phyloP scores from a whole-genome alignment of 1,140 invertebrate species.

The Ceratina australensis region DNA sequence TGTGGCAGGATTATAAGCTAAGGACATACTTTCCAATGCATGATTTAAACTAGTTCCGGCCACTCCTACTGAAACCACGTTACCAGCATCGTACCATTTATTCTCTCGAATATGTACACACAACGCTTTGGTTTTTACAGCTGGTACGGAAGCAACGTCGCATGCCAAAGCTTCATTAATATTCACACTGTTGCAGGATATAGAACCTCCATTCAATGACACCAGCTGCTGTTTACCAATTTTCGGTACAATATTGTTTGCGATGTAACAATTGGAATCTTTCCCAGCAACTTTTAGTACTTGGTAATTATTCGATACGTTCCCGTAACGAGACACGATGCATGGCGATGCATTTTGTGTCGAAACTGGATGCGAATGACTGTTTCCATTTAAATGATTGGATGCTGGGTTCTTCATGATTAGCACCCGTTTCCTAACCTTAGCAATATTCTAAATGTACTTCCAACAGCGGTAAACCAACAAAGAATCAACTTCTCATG shows the following conservation, averaged over 20 bases:
- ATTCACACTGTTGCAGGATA: slow-evolving; percentile 74
- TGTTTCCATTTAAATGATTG: slow-evolving; percentile 50
- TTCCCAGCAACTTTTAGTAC: slow-evolving; percentile 55
- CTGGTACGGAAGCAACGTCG: slow-evolving; percentile 65
- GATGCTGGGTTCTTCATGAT: slow-evolving; percentile 54
- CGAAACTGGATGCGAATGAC: slow-evolving; percentile 2
- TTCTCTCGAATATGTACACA: slow-evolving; percentile 75
- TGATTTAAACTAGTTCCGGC: slow-evolving; percentile 76
- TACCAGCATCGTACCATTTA: slow-evolving; percentile 75
- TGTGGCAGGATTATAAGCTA: slow-evolving; percentile 79
- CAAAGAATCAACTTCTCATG: background rate
- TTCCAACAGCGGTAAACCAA: background rate
- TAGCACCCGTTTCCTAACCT: slow-evolving; percentile 35
- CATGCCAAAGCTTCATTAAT: slow-evolving; percentile 71
- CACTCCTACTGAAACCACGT: slow-evolving; percentile 71
- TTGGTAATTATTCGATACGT: slow-evolving; percentile 56
- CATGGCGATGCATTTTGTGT: slow-evolving; percentile 42
- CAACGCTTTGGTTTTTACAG: slow-evolving; percentile 68
- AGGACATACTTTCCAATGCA: slow-evolving; percentile 80
- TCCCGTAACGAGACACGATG: slow-evolving; percentile 44
- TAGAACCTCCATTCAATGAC: slow-evolving; percentile 72
- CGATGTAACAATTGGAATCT: slow-evolving; percentile 59
- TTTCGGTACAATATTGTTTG: slow-evolving; percentile 60
- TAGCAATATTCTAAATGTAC: slow-evolving; percentile 15
- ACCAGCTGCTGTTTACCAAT: slow-evolving; percentile 74